These are phyloP conservation scores for Yoshiicerus persimilis DNA, from an alignment of 1,140 invertebrate species.

Conservation along the genomic window DNA sequence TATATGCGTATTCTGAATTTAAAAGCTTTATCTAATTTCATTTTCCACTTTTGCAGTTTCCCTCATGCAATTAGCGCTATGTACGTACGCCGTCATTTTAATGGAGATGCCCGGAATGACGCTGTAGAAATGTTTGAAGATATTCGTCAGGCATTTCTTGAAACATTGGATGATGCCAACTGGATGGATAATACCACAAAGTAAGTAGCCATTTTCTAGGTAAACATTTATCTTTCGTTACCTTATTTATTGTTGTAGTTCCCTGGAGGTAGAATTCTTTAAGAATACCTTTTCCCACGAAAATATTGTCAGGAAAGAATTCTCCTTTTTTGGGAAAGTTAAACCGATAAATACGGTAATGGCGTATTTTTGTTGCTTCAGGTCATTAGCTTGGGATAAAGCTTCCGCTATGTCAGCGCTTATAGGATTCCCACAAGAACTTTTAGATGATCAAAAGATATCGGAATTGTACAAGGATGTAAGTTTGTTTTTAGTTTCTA, in stretches of 20 bases:
- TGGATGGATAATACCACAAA: slow-evolving; percentile 88
- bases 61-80: slow-evolving; percentile 72
- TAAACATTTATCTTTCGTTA: neutral
- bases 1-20: no score
- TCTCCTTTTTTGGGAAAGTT: no score
- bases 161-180: slow-evolving; percentile 68
- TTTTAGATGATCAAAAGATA: slow-evolving; percentile 72
- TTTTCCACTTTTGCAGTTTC: slow-evolving; percentile 59
- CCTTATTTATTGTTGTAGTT: no score
- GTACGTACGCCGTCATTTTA: slow-evolving; percentile 73
- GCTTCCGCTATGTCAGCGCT: slow-evolving; percentile 71
- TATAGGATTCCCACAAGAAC: slow-evolving; percentile 80
- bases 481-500: slow-evolving; percentile 49
- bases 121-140: slow-evolving; percentile 81
- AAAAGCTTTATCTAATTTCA: neutral
- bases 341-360: neutral
- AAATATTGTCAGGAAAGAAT: no score
- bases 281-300: no score
- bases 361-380: slow-evolving; percentile 43
- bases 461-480: slow-evolving; percentile 73
- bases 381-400: slow-evolving; percentile 68
- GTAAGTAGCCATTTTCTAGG: neutral
- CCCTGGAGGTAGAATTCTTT: no score
- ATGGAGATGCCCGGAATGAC: slow-evolving; percentile 67
- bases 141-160: slow-evolving; percentile 67